Base-by-base conservation (phyloP, 2,888 invertebrate species). In the Isotomurus palustris region DNA sequence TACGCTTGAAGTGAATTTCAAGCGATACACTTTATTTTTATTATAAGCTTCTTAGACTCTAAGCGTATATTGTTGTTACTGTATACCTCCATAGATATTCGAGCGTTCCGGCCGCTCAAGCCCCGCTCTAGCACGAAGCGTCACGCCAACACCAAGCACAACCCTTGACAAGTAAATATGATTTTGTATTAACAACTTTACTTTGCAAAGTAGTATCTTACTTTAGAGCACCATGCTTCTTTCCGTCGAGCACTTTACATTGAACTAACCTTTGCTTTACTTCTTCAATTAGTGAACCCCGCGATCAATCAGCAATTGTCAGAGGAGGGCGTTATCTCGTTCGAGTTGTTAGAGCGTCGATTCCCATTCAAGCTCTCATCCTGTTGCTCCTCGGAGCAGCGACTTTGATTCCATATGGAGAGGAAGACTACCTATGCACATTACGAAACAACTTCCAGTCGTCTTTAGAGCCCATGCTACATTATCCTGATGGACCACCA, bases 321-420 rank as follows among this genome's bases (percentile, higher is more conserved):
- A 83, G 87, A 72, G 86, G 91, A 56, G 87, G 87, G 72, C 83
- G 87, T 66, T 91, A 91, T 82, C 82, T 93, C 75, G 86, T 88
- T 71, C 85, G 95, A 73, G 93, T 93, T 70, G 83, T 93, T 67
- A 83, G 92, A 74, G 89, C 92, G 53, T 91, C 94, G 22, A 81
- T 95, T 68, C 95, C 95, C 52, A 88, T 97, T 75, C 94, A 97
- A 79, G 91, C 93, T 62, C 79, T 97, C 72, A 87, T 97, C 80
- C 82, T 96, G 72, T 82, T 97, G 72, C 82, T 97, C 73, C 94
- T 95, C 58, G 67, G 65, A 17, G 88, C 92, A 60, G 94, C 95
- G 51, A 88, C 93, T 52, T 81, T 97, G 71, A 88, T 96, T 53
- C 93, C 93, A 4, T 86, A 88, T 76, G 84, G 87, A 66, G 88